Conservation (phyloP, 2,797 vertebrate species). For the Austrolebias charrua region DNA sequence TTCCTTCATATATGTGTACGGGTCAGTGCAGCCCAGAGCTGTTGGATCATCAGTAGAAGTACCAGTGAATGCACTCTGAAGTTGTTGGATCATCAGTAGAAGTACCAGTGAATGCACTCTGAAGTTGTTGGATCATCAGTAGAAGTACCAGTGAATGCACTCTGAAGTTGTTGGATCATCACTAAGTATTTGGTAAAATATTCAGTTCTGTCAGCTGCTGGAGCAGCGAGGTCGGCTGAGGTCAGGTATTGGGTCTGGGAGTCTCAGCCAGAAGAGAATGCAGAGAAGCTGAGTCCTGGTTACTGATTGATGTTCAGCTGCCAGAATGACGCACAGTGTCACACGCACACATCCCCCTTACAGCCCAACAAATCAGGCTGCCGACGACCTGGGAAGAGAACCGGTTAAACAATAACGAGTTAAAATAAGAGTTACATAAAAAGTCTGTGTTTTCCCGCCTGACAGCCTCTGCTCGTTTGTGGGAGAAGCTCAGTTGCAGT, state of each 20-base stretch:
- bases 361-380: conserved; percentile 56
- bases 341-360: not conserved
- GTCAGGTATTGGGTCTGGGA: conserved; percentile 44
- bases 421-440: conserved; percentile 53
- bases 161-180: too few species aligned
- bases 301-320: conserved; percentile 61
- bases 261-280: conserved; percentile 42
- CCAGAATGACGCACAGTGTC: conserved; percentile 57
- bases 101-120: not conserved
- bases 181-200: conserved; percentile 2
- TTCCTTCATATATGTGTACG: too few species aligned
- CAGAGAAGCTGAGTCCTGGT: conserved; percentile 58
- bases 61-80: too few species aligned
- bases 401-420: conserved; percentile 14
- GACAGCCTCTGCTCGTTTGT: too few species aligned
- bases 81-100: too few species aligned
- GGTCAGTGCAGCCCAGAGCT: too few species aligned
- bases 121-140: not conserved
- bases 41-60: too few species aligned
- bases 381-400: conserved; percentile 29
- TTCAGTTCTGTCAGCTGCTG: conserved; percentile 5
- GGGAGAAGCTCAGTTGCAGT: too few species aligned
- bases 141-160: too few species aligned
- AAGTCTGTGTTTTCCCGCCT: too few species aligned
- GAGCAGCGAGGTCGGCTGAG: conserved; percentile 5